These are phyloP conservation scores for Catostylus mosaicus DNA, from an alignment of 30 jellyfish, hydroid and myxozoan genomes.

Conservation along the genomic window DNA sequence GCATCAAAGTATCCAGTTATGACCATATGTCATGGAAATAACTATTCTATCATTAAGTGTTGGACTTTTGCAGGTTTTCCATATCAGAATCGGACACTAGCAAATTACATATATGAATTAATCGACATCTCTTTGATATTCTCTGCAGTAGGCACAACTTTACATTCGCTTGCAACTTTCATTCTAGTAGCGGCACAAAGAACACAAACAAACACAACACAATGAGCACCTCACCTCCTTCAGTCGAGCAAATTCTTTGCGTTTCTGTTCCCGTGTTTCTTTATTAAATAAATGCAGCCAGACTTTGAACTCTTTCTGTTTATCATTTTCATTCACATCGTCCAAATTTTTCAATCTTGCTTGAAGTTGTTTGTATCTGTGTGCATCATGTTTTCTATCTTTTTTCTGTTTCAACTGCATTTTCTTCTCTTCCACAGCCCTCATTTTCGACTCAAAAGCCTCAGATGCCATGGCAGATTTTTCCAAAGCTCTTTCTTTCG, in stretches of 20 bases:
- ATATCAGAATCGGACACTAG: too few species aligned
- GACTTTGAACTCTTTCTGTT: background rate
- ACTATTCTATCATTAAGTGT: too few species aligned
- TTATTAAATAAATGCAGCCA: background rate
- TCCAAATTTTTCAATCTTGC: background rate
- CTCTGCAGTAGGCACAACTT: too few species aligned
- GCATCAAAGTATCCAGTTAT: too few species aligned
- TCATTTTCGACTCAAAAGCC: background rate
- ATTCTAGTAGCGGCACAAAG: background rate
- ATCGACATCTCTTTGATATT: too few species aligned
- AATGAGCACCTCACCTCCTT: background rate
- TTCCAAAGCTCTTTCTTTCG: too few species aligned
- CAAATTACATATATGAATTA: too few species aligned
- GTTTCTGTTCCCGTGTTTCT: background rate
- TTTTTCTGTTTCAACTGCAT: background rate
- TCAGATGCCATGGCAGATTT: background rate
- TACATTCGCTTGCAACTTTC: too few species aligned
- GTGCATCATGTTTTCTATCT: background rate
- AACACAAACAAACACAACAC: background rate
- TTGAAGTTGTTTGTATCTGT: background rate
- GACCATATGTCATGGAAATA: too few species aligned
- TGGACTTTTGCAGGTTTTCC: too few species aligned
- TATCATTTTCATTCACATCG: background rate
- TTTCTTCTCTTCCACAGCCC: slow-evolving; percentile 23
- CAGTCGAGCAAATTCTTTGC: background rate